Evolutionary conservation across 2,113 vertebrate species (phyloP).

Genomic region (Rhizomys pruinosus): DNA sequence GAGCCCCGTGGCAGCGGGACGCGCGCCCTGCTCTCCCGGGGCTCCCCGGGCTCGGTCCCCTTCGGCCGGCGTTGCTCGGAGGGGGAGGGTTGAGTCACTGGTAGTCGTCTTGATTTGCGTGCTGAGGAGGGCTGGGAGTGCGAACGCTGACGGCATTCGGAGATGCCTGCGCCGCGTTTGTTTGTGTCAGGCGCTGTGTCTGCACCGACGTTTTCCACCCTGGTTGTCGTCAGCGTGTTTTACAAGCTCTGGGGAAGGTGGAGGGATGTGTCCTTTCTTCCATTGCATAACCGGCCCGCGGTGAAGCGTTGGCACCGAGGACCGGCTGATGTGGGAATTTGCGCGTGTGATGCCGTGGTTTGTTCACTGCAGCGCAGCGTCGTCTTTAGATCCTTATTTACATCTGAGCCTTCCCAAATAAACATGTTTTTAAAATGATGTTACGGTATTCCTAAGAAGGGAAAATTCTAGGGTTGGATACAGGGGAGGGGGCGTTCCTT

Average conservation of each 20-base stretch:
- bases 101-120: conserved; percentile 7
- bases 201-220: conserved; percentile 50
- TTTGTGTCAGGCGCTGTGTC: conserved; percentile 24
- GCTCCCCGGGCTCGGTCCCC: background rate
- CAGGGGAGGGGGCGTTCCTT: background rate
- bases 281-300: conserved; percentile 81
- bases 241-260: conserved; percentile 68
- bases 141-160: conserved; percentile 59
- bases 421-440: background rate
- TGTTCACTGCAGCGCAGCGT: conserved; percentile 66
- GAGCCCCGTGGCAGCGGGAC: conserved; percentile 19
- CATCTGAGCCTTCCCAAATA: background rate
- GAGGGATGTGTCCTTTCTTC: conserved; percentile 76
- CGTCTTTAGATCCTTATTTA: conserved; percentile 11
- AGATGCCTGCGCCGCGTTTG: conserved; percentile 62
- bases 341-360: conserved; percentile 50
- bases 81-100: background rate
- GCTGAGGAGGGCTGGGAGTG: background rate
- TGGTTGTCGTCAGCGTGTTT: conserved; percentile 68
- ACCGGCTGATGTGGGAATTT: conserved; percentile 48
- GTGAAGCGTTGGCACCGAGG: conserved; percentile 63
- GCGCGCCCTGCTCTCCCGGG: background rate
- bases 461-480: background rate
- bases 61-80: background rate
- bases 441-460: background rate